Conservation (phyloP, 2,888 invertebrate species). For the Nipponacmea schrenckii region DNA sequence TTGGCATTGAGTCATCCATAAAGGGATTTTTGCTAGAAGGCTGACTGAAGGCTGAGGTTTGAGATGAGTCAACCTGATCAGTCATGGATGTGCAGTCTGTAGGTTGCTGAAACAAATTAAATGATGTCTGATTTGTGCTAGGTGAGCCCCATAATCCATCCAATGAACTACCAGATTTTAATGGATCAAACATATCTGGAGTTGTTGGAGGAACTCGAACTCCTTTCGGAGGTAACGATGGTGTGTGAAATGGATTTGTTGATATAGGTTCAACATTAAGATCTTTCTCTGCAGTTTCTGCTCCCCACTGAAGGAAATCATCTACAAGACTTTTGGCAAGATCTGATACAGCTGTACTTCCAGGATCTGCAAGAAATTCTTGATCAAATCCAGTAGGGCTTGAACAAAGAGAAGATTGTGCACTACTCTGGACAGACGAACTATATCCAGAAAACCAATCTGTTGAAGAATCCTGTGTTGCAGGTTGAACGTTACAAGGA, state of each 20-base stretch:
- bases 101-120: background rate
- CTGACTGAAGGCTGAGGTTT: background rate
- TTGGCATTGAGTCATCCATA: background rate
- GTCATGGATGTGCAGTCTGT: background rate
- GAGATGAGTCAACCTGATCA: background rate
- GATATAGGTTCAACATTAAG: constrained; percentile 16
- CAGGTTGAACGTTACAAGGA: constrained; percentile 16
- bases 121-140: constrained; percentile 10
- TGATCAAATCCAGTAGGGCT: constrained; percentile 47
- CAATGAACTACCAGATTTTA: constrained; percentile 14
- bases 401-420: constrained; percentile 44
- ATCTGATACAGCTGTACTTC: constrained; percentile 37
- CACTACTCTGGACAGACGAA: constrained; percentile 38
- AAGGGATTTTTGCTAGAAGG: too few species aligned
- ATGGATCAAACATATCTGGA: constrained; percentile 25
- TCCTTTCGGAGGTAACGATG: constrained; percentile 26
- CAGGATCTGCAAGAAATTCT: constrained; percentile 33
- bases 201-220: constrained; percentile 17
- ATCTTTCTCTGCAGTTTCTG: constrained; percentile 24
- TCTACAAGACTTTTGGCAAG: constrained; percentile 49
- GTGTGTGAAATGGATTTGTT: constrained; percentile 35
- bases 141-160: constrained; percentile 22
- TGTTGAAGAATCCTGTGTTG: constrained; percentile 21
- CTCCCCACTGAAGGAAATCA: constrained; percentile 48
- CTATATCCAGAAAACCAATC: constrained; percentile 33